Evolutionary conservation across 2,888 invertebrate genomes (phyloP).

Genomic region (Drosophila anomalipes): DNA sequence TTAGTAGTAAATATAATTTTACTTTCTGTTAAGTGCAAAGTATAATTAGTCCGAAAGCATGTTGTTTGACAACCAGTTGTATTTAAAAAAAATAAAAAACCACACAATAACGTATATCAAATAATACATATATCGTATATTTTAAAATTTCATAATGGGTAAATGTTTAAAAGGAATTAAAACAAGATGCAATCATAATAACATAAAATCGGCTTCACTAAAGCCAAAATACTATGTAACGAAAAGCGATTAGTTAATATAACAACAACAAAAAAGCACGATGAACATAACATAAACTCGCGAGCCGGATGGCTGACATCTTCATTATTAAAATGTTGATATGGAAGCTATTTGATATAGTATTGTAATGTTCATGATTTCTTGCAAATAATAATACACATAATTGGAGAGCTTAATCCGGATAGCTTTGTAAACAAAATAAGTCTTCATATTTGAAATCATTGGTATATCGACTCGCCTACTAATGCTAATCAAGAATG

Average conservation of each 20-base stretch:
- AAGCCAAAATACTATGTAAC: not conserved
- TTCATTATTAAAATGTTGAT: not conserved
- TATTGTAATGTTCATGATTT: not conserved
- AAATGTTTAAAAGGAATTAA: not conserved
- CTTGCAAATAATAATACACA: not conserved
- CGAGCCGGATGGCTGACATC: not conserved
- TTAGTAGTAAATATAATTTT: constrained; percentile 15
- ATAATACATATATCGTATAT: constrained; percentile 7
- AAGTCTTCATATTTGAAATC: not conserved
- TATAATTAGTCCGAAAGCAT: constrained; percentile 7
- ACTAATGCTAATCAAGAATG: not conserved
- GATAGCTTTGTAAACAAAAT: not conserved
- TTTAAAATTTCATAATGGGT: constrained; percentile 12
- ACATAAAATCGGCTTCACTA: not conserved
- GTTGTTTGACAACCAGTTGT: constrained; percentile 7
- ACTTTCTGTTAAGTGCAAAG: not conserved
- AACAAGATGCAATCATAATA: not conserved
- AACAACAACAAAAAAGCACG: not conserved
- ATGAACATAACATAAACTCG: not conserved
- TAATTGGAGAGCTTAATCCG: not conserved
- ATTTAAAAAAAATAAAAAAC: not conserved
- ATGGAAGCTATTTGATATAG: not conserved
- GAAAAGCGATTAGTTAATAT: not conserved
- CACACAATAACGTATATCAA: not conserved
- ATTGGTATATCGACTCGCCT: not conserved